These are phyloP conservation scores for Pelecanoides urinatrix DNA, from an alignment of 2,113 vertebrate species.

Conservation along the genomic window DNA sequence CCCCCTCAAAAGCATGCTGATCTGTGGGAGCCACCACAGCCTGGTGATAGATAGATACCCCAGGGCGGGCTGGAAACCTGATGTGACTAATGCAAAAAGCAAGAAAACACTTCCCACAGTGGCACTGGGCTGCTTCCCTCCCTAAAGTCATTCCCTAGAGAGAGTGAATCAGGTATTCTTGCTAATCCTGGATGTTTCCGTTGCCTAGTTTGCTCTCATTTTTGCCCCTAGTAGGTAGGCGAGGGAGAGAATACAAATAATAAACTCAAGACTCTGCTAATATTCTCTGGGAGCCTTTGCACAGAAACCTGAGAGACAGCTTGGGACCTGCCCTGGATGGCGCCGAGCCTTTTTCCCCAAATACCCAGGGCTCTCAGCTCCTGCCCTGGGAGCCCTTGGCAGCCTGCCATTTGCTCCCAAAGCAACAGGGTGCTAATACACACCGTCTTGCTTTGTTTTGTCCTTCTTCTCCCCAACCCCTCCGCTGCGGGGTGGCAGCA, in stretches of 20 bases:
- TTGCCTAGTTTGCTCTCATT: background rate
- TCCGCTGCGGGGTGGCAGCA: background rate
- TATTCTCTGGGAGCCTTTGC: background rate
- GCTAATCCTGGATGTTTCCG: background rate
- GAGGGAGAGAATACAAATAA: background rate
- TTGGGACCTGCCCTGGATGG: background rate
- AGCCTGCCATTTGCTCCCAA: background rate
- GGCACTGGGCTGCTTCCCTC: background rate
- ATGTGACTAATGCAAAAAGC: background rate
- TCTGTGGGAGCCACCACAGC: background rate
- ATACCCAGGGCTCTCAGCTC: background rate
- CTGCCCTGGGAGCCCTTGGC: background rate
- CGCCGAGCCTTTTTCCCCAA: background rate
- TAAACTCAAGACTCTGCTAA: background rate
- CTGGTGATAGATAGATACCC: background rate
- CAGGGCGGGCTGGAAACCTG: background rate
- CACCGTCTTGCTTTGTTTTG: rapidly evolving
- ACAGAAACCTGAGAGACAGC: background rate
- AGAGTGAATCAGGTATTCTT: background rate
- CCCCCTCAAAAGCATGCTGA: background rate
- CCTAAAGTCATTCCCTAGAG: background rate
- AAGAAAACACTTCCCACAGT: background rate
- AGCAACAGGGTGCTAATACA: background rate
- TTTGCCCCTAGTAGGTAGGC: background rate
- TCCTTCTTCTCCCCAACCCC: background rate